Conservation (phyloP, 2,113 vertebrate species). For the Tragelaphus strepsiceros region DNA sequence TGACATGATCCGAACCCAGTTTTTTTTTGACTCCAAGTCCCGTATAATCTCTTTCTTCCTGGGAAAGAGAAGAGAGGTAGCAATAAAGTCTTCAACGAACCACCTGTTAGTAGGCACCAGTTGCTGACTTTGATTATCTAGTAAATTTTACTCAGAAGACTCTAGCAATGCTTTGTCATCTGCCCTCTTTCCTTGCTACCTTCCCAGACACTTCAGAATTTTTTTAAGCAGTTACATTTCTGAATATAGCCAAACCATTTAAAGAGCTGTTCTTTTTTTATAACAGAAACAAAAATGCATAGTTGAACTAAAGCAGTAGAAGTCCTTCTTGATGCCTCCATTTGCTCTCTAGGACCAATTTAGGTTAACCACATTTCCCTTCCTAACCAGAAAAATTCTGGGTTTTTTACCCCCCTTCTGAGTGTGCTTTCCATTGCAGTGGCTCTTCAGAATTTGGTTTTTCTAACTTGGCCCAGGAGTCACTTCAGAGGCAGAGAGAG, state of each 20-base stretch:
- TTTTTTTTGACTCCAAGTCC: not conserved
- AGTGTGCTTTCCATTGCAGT: slow-evolving; percentile 13
- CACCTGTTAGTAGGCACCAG: not conserved
- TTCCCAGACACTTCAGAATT: not conserved
- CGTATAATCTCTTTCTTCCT: slow-evolving; percentile 13
- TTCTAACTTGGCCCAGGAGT: slow-evolving; percentile 1
- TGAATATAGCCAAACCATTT: slow-evolving; percentile 14
- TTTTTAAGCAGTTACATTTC: slow-evolving; percentile 34
- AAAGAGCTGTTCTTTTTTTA: not conserved
- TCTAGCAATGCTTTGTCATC: not conserved
- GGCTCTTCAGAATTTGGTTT: slow-evolving; percentile 51
- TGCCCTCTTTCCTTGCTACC: not conserved
- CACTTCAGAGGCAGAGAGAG: not conserved
- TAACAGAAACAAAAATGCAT: not conserved
- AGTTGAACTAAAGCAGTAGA: slow-evolving; percentile 2
- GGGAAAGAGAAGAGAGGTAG: not conserved
- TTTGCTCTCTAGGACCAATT: slow-evolving; percentile 41
- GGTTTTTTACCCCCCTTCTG: not conserved
- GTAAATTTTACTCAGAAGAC: not conserved
- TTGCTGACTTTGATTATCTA: not conserved
- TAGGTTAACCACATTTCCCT: slow-evolving; percentile 38
- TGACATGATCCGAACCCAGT: not conserved
- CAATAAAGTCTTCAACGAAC: not conserved
- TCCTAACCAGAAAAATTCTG: slow-evolving; percentile 42
- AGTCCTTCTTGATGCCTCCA: not conserved